Base-by-base conservation (phyloP, 2,888 invertebrate genomes). In the Watsonalla binaria region DNA sequence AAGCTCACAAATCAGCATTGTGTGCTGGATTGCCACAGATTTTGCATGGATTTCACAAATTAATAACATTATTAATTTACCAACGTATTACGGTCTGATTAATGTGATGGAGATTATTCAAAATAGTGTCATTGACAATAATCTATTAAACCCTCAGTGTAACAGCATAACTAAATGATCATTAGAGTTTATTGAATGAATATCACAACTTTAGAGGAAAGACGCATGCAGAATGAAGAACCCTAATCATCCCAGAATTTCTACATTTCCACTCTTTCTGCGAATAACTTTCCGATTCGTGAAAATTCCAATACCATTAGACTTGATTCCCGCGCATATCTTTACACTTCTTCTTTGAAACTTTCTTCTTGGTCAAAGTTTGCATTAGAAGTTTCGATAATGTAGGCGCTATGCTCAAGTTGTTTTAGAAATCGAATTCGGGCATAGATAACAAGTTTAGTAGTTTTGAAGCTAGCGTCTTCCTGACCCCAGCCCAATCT, bases 401-500 rank as follows among this genome's bases (percentile, higher is more conserved):
- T 73, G 88, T 90, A 90, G 88, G 86, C 84, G 88, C 90, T 88
- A 86, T 81, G 72, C 81, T 87, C 82, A 68, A 86, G 75, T 84
- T 86, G 79, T 80, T 82, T 85, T 87, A 89, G 89, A 81, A 73
- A 78, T 86, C 81, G 81, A 84, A 78, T 84, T 84, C 84, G 84
- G 85, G 78, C 78, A 82, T 86, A 86, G 84, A 79, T 74, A 80
- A 76, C 75, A 76, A 75, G 74, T 82, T 85, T 82, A 80, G 89
- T 89, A 89, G 88, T 80, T 74, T 86, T 83, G 84, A 85, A 80
- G 86, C 84, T 90, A 89, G 87, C 62, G 88, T 88, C 89, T 86
- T 89, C 82, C 69, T 75, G 78, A 77, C 76, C 84, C 84, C 78
- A 72, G 74, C 79, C 82, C 76, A 72, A 78, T 78, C 68, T 77